Conservation (phyloP, 1,140 invertebrate species). For the Nymphalis io region DNA sequence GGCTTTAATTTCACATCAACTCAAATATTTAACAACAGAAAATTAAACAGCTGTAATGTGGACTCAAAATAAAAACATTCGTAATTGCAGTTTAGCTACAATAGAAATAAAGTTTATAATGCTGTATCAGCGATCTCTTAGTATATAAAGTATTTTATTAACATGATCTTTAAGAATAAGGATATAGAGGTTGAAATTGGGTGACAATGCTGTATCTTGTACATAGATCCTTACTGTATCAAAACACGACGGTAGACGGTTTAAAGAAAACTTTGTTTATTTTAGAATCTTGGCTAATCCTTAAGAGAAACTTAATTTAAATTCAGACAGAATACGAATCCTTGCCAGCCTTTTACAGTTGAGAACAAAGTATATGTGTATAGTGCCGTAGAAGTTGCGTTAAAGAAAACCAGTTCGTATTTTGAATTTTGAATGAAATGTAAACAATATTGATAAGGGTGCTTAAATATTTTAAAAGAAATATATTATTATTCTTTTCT, state of each 20-base stretch:
- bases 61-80: background rate
- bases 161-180: background rate
- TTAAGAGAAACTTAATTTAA: slow-evolving; percentile 24
- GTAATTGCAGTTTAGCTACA: background rate
- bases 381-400: background rate
- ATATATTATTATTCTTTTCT: no score
- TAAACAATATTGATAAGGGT: no score
- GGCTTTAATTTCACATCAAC: background rate
- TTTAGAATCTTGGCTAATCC: slow-evolving; percentile 26
- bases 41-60: background rate
- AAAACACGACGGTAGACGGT: slow-evolving; percentile 14
- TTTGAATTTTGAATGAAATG: no score
- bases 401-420: background rate
- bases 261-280: slow-evolving; percentile 25
- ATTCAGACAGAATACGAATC: slow-evolving; percentile 21
- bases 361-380: background rate
- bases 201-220: background rate
- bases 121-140: background rate
- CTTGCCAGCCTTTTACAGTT: slow-evolving; percentile 6
- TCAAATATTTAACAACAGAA: slow-evolving; percentile 4
- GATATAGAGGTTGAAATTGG: background rate
- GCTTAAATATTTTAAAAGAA: no score
- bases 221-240: background rate
- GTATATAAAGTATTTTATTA: background rate
- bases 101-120: background rate